Percentiles rank a stretch among this genome's conserved stretches.
Conservation (phyloP, 2,888 invertebrate genomes). For the Macropis europaea region DNA sequence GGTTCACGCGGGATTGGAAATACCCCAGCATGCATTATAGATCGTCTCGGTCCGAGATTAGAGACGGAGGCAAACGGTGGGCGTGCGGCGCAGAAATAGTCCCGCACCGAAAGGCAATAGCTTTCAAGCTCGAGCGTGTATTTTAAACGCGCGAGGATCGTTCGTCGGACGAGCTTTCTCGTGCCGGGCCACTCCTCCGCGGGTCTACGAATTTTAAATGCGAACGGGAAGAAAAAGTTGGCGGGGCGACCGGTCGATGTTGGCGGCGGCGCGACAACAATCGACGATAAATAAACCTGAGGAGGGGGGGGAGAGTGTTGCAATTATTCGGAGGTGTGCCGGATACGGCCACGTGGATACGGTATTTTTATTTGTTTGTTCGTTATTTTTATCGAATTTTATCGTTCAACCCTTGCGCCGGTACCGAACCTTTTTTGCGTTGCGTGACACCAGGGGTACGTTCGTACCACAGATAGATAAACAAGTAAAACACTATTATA, state of each 20-base stretch:
- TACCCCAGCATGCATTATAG: conserved; percentile 57
- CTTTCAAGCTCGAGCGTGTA: conserved; percentile 39
- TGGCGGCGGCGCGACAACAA: conserved; percentile 50
- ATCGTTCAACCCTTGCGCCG: too few relatives aligned
- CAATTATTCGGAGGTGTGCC: conserved; percentile 48
- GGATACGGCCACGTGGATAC: conserved; percentile 4
- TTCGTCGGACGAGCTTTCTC: not conserved
- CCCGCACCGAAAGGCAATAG: conserved; percentile 47
- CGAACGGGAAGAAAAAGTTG: conserved; percentile 35
- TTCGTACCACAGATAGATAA: too few relatives aligned
- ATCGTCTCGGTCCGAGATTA: conserved; percentile 57
- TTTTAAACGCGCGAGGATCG: conserved; percentile 41
- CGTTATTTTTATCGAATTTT: too few relatives aligned
- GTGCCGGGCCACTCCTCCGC: conserved; percentile 35
- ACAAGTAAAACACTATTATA: too few relatives aligned
- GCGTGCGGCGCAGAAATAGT: conserved; percentile 52
- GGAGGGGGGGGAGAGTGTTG: not conserved
- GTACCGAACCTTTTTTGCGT: too few relatives aligned
- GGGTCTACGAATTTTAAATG: conserved; percentile 47
- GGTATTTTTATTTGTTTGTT: too few relatives aligned
- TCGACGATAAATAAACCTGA: conserved; percentile 51
- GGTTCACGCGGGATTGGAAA: conserved; percentile 56
- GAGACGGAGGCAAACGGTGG: conserved; percentile 49
- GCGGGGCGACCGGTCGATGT: not conserved
- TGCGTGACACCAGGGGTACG: too few relatives aligned